Evolutionary conservation across 2,888 invertebrate genomes (phyloP), one percentile per base, ranked within the genome.

Genomic region (Andricus curvator): DNA sequence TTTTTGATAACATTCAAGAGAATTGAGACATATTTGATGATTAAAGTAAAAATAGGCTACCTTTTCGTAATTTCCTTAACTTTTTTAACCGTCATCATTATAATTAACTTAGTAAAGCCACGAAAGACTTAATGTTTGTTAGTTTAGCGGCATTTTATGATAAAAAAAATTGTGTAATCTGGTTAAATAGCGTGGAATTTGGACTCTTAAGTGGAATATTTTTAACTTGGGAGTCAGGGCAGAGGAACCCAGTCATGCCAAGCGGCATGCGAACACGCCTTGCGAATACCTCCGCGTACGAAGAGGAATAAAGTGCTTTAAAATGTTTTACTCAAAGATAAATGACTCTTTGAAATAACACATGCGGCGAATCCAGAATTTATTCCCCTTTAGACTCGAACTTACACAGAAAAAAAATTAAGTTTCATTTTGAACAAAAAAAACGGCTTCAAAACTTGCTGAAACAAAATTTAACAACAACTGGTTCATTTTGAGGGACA

Each of bases 261-360:
- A 51, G 48, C 17, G 62, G 29, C 82, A 82, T 82, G 83, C 81
- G 81, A 81, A 82, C 84, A 85, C 82, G 84, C 83, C 83, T 83
- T 78, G 78, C 80, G 70, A 68, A 67, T 80, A 56, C 77, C 25
- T 25, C 62, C 5, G 62, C 25, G 62, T 25, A 62, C 25, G 25
- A 25, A 62, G 25, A 62, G n/a, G n/a, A n/a, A 56, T 9, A 56
- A 56, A 62, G 25, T 62, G 15, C 62, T 62, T 62, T 6, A 29
- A 62, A 62, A 62, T 25, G 62, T 25, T 62, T 62, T 62, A 15
- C 62, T 17, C 25, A 25, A 70, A 51, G 33, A 70, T 29, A 51
- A 70, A 70, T 20, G 17, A 20, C 66, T 37, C 66, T 37, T n/a
- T 1, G 11, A 66, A 66, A 66, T 66, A 37, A 66, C 33, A 66